A percentile compares a stretch with the other conserved stretches of the same genome.
These are phyloP conservation scores for Drosophila bocki DNA, from an alignment of 1,140 invertebrate species.

Conservation along the genomic window DNA sequence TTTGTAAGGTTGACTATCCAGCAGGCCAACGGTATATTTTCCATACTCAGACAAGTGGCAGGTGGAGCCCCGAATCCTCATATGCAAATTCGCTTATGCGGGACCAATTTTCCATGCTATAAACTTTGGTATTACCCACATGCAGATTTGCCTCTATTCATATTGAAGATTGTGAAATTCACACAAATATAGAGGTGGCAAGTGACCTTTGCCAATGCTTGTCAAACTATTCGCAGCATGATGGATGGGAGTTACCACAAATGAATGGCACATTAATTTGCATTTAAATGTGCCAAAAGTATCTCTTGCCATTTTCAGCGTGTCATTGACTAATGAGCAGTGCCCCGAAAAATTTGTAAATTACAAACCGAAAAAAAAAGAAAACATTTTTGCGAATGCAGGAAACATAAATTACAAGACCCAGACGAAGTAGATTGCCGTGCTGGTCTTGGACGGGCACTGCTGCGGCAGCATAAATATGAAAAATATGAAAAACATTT, in stretches of 20 bases:
- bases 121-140: constrained; percentile 53
- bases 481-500: constrained; percentile 56
- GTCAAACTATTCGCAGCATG: constrained; percentile 38
- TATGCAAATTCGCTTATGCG: constrained; percentile 39
- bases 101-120: constrained; percentile 36
- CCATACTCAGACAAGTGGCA: constrained; percentile 19
- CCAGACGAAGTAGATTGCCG: constrained; percentile 43
- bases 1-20: constrained; percentile 6
- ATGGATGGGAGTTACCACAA: constrained; percentile 41
- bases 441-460: constrained; percentile 12
- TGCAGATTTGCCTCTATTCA: constrained; percentile 16
- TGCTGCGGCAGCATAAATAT: constrained; percentile 18
- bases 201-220: constrained; percentile 43
- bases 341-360: constrained; percentile 45
- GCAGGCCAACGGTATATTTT: not conserved
- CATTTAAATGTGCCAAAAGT: constrained; percentile 57
- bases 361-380: constrained; percentile 26
- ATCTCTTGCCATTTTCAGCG: constrained; percentile 47
- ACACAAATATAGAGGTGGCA: constrained; percentile 23
- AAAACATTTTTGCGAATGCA: constrained; percentile 47
- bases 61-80: constrained; percentile 34
- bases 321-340: constrained; percentile 54
- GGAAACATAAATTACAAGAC: constrained; percentile 51
- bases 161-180: constrained; percentile 25
- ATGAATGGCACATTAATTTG: constrained; percentile 57